Evolutionary conservation across 2,797 vertebrate genomes (phyloP).

Genomic region (Enteromius paludinosus): DNA sequence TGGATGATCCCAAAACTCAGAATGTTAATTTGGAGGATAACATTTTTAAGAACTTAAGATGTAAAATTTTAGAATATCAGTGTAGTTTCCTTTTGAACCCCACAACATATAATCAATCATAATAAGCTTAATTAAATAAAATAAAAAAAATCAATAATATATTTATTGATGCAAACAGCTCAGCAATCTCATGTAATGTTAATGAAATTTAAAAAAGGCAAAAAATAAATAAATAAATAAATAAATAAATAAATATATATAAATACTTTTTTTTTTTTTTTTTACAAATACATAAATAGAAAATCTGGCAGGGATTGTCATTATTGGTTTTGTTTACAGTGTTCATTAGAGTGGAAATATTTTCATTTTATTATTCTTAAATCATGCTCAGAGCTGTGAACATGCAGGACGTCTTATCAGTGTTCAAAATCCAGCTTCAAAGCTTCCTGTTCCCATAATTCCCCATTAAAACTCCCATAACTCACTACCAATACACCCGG

Average conservation of each 20-base stretch:
- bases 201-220: background rate
- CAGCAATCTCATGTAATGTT: background rate
- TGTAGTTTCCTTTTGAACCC: background rate
- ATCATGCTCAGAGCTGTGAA: constrained; percentile 34
- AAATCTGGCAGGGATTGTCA: background rate
- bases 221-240: background rate
- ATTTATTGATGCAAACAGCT: background rate
- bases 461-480: constrained; percentile 25
- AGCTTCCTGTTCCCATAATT: constrained; percentile 43
- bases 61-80: background rate
- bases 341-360: constrained; percentile 9
- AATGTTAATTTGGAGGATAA: background rate
- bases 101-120: background rate
- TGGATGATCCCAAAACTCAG: background rate
- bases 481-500: constrained; percentile 17
- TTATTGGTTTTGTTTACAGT: background rate
- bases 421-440: constrained; percentile 52
- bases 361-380: constrained; percentile 14
- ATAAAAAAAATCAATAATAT: background rate
- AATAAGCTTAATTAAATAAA: background rate
- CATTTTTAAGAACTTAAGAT: background rate
- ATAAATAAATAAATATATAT: background rate
- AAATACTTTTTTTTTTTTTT: too few species aligned
- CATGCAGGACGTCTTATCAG: constrained; percentile 49
- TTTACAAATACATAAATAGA: background rate